Evolutionary conservation across 2,797 vertebrate genomes (phyloP), one percentile per base, ranked within the genome.

Genomic region (Octomys mimax): DNA sequence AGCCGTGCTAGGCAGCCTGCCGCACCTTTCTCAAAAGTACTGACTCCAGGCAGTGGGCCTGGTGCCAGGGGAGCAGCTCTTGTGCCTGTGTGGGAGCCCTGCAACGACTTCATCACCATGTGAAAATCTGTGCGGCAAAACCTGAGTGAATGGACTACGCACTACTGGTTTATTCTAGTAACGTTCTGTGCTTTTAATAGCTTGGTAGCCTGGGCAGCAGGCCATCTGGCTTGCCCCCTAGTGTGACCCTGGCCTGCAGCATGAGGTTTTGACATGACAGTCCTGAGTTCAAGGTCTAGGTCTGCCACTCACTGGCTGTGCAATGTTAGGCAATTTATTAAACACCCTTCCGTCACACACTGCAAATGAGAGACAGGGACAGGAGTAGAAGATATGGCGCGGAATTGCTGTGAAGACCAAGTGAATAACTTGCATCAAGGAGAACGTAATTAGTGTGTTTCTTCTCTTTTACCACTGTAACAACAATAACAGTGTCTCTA

Each of bases 61-160:
- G 11, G 71, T 13, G 2, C 64, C 33, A 1, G 5, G 33, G 28
- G 59, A 28, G 61, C 39, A 26, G 26, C 54, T 57, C 13, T 57
- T 16, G 14, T 1, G 54, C 54, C 16, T 14, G 52, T 54, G 14
- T 16, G 42, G 46, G 5, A 6, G 8, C 12, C 75, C 49, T 11
- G 33, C 46, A 64, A 90, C 26, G 86, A 66, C 22, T 59, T 75
- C 19, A 24, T 68, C 95, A 91, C 61, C 66, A 64, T 0, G 6
- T 89, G 91, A 89, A 91, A 88, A 95, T 68, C 22, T 83, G 89
- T 71, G 75, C 81, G 39, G 71, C 42, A 83, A 91, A 94, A 89
- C 39, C 61, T 0, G 54, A 95, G 73, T 24, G 33, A 88, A 66
- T 54, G 8, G 16, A 42, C 19, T 24, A n/a, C 81, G 39, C 16